Conservation (phyloP, 2,888 invertebrate species). For the Hemithea aestivaria region DNA sequence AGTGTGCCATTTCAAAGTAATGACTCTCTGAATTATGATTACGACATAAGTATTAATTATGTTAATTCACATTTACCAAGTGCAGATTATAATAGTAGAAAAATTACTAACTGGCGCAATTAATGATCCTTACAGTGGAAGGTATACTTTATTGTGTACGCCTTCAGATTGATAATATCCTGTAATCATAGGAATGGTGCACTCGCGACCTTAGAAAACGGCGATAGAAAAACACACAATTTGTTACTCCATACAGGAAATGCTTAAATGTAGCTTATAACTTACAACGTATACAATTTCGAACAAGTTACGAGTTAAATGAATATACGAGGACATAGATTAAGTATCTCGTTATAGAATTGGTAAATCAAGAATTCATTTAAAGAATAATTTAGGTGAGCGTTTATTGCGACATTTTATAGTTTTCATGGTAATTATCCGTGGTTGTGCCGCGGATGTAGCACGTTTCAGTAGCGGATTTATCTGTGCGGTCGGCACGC, state of each 20-base stretch:
- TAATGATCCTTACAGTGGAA: constrained; percentile 32
- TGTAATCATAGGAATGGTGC: constrained; percentile 18
- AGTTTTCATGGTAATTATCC: neutral
- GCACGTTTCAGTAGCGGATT: constrained; percentile 54
- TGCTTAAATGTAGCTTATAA: neutral
- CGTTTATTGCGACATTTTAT: too few species aligned
- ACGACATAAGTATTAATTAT: constrained; percentile 27
- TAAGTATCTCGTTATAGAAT: too few species aligned
- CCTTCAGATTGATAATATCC: constrained; percentile 20
- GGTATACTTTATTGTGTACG: constrained; percentile 14
- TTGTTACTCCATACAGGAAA: constrained; percentile 2
- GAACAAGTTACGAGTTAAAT: too few species aligned
- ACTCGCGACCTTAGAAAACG: constrained; percentile 18
- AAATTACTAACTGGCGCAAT: constrained; percentile 30
- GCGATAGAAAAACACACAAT: constrained; percentile 5
- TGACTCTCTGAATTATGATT: constrained; percentile 24
- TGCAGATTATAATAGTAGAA: constrained; percentile 27
- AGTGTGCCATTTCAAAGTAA: constrained; percentile 30
- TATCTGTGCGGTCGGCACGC: constrained; percentile 54
- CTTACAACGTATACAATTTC: neutral
- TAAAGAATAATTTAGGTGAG: too few species aligned
- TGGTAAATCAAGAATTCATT: too few species aligned
- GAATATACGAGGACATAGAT: too few species aligned
- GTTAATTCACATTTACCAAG: constrained; percentile 26
- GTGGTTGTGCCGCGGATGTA: constrained; percentile 10